Conservation (phyloP, 2,888 invertebrate genomes). For the Watsonalla binaria region DNA sequence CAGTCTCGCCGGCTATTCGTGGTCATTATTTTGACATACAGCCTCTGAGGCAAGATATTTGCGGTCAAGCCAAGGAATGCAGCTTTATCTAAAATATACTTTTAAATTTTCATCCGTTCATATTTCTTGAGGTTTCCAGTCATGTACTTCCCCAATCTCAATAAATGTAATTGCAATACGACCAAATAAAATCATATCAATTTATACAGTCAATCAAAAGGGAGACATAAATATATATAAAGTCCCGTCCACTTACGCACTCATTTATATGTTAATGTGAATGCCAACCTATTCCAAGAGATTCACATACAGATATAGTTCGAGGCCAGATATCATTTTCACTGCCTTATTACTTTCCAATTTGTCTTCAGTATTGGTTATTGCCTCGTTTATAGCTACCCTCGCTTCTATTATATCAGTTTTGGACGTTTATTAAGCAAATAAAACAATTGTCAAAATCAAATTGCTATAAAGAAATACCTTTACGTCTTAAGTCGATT, state of each 20-base stretch:
- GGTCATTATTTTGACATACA: constrained; percentile 77
- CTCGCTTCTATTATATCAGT: constrained; percentile 40
- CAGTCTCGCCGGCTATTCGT: constrained; percentile 40
- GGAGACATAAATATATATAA: constrained; percentile 53
- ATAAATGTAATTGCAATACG: constrained; percentile 20
- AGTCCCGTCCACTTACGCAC: constrained; percentile 70
- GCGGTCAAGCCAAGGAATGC: constrained; percentile 68
- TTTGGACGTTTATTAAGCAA: constrained; percentile 10
- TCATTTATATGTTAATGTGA: constrained; percentile 77
- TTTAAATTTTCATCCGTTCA: constrained; percentile 58
- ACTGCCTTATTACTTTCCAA: constrained; percentile 78
- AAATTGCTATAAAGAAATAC: constrained; percentile 42
- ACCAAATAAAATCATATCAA: constrained; percentile 36
- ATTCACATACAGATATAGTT: constrained; percentile 71
- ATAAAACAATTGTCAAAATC: constrained; percentile 8
- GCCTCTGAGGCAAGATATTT: constrained; percentile 59
- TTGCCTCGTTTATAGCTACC: constrained; percentile 63
- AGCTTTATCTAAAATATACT: constrained; percentile 64
- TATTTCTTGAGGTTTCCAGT: constrained; percentile 47
- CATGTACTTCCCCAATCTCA: constrained; percentile 5
- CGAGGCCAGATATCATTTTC: constrained; percentile 74
- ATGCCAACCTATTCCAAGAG: constrained; percentile 61
- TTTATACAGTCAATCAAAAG: constrained; percentile 50
- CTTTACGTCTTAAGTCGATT: constrained; percentile 75
- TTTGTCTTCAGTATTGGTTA: constrained; percentile 74